phyloP scores from a whole-genome alignment of 2,797 vertebrate species.

The Helarctos malayanus region DNA sequence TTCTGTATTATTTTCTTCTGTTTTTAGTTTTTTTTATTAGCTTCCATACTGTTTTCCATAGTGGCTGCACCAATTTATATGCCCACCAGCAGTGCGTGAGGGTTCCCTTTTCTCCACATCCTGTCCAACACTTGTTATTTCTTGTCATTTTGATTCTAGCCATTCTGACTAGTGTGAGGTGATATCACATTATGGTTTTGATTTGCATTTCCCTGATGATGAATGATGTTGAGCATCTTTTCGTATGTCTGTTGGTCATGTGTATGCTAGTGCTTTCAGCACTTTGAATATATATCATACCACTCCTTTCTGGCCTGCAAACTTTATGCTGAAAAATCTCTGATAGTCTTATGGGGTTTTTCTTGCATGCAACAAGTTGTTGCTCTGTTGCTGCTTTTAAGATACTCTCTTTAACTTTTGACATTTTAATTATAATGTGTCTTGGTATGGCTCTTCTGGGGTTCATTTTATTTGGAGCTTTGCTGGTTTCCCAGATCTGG shows the following conservation, averaged over 20 bases:
- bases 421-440: background rate
- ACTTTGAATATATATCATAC: background rate
- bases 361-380: background rate
- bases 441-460: background rate
- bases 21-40: background rate
- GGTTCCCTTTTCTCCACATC: background rate
- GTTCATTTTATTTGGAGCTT: background rate
- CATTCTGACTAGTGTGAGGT: background rate
- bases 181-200: background rate
- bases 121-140: background rate
- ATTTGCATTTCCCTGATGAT: background rate
- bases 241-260: background rate
- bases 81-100: background rate
- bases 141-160: background rate
- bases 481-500: background rate
- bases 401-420: background rate
- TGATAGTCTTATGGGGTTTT: background rate
- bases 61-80: background rate
- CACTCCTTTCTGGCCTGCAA: background rate
- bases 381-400: background rate
- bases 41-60: background rate
- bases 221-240: background rate
- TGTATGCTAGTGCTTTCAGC: background rate
- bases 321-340: background rate
- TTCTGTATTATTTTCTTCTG: background rate